phyloP scores from a whole-genome alignment of 2,113 vertebrate genomes.

The Laticauda laticaudata region DNA sequence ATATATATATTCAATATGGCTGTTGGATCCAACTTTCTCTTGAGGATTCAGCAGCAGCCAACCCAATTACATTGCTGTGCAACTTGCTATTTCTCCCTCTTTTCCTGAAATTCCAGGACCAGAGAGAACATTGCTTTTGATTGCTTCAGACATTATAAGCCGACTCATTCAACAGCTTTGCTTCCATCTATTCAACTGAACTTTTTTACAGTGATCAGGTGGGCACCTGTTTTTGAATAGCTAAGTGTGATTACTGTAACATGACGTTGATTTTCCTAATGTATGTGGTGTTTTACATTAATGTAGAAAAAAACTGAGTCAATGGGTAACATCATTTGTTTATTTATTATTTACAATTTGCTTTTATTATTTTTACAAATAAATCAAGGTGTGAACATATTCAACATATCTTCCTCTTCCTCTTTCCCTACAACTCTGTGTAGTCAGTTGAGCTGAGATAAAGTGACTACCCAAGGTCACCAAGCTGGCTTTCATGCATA shows the following conservation, averaged over 20 bases:
- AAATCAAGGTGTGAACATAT: not conserved
- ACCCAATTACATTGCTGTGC: not conserved
- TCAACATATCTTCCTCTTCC: not conserved
- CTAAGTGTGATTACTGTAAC: not conserved
- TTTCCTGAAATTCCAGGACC: not conserved
- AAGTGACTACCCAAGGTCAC: not conserved
- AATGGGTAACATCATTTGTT: not conserved
- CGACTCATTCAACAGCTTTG: not conserved
- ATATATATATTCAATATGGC: no score
- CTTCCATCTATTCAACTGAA: not conserved
- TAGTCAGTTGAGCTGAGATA: not conserved
- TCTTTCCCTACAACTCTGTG: not conserved
- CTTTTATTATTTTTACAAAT: not conserved
- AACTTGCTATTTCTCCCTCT: not conserved
- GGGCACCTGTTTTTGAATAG: not conserved
- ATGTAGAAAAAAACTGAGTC: not conserved
- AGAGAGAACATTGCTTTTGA: not conserved
- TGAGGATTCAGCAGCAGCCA: not conserved
- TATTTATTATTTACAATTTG: not conserved
- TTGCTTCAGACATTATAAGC: not conserved
- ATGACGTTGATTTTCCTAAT: not conserved
- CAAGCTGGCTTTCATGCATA: not conserved
- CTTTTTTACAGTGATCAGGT: not conserved
- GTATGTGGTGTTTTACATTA: not conserved
- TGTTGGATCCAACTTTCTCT: not conserved